Evolutionary conservation across 2,113 vertebrate genomes (phyloP).

Genomic region (Pongo pygmaeus): DNA sequence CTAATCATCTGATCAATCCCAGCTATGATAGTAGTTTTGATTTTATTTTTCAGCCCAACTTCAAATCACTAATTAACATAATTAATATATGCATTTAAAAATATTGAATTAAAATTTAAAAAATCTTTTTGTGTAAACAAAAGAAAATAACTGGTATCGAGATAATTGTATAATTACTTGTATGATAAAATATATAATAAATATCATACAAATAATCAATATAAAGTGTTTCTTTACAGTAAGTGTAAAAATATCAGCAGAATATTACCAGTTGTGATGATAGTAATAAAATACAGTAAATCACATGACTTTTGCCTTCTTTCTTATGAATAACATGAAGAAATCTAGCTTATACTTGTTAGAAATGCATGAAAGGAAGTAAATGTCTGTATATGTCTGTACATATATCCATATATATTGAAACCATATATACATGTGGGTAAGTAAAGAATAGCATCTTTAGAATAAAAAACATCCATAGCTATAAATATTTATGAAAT

Average conservation of each 20-base stretch:
- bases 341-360: background rate
- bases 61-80: background rate
- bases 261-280: background rate
- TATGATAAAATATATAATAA: background rate
- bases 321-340: background rate
- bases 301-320: background rate
- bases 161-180: background rate
- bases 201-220: background rate
- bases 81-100: background rate
- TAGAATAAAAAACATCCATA: background rate
- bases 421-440: too few species aligned
- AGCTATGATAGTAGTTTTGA: background rate
- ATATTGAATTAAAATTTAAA: background rate
- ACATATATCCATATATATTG: background rate
- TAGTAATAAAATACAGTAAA: background rate
- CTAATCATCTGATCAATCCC: background rate
- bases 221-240: background rate
- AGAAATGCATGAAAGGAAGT: background rate
- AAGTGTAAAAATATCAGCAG: background rate
- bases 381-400: too few species aligned
- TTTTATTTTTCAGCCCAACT: background rate
- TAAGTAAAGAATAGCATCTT: background rate
- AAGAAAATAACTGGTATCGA: background rate
- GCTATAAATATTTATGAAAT: background rate
- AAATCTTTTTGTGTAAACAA: background rate